Evolutionary conservation across 2,888 invertebrate genomes (phyloP).

Genomic region (Xestobium rufovillosum): DNA sequence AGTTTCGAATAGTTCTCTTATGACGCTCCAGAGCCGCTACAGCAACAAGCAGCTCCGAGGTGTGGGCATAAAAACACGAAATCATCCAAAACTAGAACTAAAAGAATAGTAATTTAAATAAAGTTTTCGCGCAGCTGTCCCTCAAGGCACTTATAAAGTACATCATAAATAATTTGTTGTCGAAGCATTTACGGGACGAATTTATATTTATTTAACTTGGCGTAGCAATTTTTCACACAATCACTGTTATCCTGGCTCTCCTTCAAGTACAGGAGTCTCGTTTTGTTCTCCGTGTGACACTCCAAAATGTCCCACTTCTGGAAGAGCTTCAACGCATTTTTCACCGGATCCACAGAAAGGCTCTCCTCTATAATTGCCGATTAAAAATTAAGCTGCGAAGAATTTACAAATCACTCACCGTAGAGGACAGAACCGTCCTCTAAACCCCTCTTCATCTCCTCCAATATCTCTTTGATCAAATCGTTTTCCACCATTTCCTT

Average conservation of each 20-base stretch:
- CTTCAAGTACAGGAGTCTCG: slow-evolving; percentile 37
- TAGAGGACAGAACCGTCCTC: slow-evolving; percentile 52
- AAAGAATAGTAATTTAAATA: too few species aligned
- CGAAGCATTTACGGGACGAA: too few species aligned
- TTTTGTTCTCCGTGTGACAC: slow-evolving; percentile 38
- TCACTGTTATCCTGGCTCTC: slow-evolving; percentile 35
- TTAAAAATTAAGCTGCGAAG: too few species aligned
- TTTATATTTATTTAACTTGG: slow-evolving; percentile 36
- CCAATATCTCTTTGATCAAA: slow-evolving; percentile 58
- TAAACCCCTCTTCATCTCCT: slow-evolving; percentile 57
- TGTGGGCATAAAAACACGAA: too few species aligned
- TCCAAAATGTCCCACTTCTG: slow-evolving; percentile 77
- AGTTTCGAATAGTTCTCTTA: too few species aligned
- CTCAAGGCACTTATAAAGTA: too few species aligned
- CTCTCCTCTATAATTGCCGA: slow-evolving; percentile 65
- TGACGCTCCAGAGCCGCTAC: too few species aligned
- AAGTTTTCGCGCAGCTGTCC: too few species aligned
- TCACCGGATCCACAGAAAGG: slow-evolving; percentile 77
- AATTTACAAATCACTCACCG: slow-evolving; percentile 50
- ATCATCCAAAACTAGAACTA: too few species aligned
- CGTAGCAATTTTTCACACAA: slow-evolving; percentile 31
- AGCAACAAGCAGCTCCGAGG: too few species aligned
- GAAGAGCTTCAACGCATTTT: slow-evolving; percentile 74
- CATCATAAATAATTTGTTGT: too few species aligned
- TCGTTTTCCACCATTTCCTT: slow-evolving; percentile 57